These are phyloP conservation scores for Dasypus novemcinctus DNA, from an alignment of 2,113 vertebrate genomes.

Conservation along the genomic window DNA sequence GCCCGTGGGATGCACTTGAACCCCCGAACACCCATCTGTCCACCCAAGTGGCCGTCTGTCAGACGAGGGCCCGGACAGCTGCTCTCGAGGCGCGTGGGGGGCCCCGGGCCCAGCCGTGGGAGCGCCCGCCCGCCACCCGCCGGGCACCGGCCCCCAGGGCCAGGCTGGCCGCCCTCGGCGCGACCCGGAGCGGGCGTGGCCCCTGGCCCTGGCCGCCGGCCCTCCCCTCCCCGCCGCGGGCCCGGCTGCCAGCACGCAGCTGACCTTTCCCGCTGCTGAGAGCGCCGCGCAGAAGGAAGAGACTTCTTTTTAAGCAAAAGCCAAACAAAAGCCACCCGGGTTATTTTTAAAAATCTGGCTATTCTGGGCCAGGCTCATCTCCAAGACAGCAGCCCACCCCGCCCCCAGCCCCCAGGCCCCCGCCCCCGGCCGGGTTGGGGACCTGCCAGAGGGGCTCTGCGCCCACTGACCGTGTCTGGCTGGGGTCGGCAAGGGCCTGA, in stretches of 20 bases:
- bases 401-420: background rate
- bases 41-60: background rate
- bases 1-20: fast-evolving
- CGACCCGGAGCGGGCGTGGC: background rate
- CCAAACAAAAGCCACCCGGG: slow-evolving; percentile 72
- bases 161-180: background rate
- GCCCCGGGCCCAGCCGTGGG: no score
- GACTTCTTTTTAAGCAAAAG: slow-evolving; percentile 73
- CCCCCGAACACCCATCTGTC: background rate
- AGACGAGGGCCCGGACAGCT: background rate
- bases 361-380: slow-evolving; percentile 69
- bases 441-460: background rate
- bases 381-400: slow-evolving; percentile 51
- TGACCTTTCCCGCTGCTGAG: slow-evolving; percentile 65
- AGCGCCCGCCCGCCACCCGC: no score
- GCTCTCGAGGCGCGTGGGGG: background rate
- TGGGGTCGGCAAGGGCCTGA: background rate
- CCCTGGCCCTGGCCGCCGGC: background rate
- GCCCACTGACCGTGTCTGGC: background rate
- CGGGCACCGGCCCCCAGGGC: background rate
- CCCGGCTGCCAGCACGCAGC: background rate
- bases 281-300: slow-evolving; percentile 37
- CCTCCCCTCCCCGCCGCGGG: background rate
- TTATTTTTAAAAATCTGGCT: slow-evolving; percentile 76
- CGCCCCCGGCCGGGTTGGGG: background rate